Conservation (phyloP, 2,888 invertebrate species). For the Athrips mouffetella region DNA sequence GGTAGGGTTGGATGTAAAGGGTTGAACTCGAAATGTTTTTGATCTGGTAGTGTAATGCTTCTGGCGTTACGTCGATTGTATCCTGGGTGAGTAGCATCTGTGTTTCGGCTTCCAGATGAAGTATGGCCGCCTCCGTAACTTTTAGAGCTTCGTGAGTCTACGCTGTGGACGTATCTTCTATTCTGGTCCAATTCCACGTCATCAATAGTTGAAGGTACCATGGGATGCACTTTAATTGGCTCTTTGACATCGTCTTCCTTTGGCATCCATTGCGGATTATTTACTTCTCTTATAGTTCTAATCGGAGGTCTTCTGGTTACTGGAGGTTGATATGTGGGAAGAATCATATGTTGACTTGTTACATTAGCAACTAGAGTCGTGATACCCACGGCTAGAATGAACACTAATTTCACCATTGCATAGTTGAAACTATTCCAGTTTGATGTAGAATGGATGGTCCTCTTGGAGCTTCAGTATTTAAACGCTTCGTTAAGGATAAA, state of each 20-base stretch:
- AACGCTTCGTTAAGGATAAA: conserved; percentile 21
- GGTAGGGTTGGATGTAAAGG: too few relatives aligned
- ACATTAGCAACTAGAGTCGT: conserved; percentile 28
- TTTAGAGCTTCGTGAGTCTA: conserved; percentile 38
- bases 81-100: conserved; percentile 43
- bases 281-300: conserved; percentile 26
- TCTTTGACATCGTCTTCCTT: conserved; percentile 27
- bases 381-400: conserved; percentile 25
- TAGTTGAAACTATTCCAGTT: neutral
- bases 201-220: conserved; percentile 33
- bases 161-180: conserved; percentile 35
- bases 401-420: conserved; percentile 12
- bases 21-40: too few relatives aligned
- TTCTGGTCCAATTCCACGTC: conserved; percentile 34
- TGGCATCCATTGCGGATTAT: conserved; percentile 29
- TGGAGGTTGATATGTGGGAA: conserved; percentile 1
- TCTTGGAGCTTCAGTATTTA: conserved; percentile 18
- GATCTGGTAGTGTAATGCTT: conserved; percentile 16
- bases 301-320: neutral
- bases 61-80: conserved; percentile 45
- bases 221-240: conserved; percentile 23
- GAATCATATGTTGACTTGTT: conserved; percentile 1
- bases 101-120: conserved; percentile 33
- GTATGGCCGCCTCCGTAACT: conserved; percentile 35
- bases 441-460: neutral